A percentile compares a stretch with the other conserved stretches of the same genome.
Conservation (phyloP, 1,140 invertebrate genomes). For the Phymastichus coffea region DNA sequence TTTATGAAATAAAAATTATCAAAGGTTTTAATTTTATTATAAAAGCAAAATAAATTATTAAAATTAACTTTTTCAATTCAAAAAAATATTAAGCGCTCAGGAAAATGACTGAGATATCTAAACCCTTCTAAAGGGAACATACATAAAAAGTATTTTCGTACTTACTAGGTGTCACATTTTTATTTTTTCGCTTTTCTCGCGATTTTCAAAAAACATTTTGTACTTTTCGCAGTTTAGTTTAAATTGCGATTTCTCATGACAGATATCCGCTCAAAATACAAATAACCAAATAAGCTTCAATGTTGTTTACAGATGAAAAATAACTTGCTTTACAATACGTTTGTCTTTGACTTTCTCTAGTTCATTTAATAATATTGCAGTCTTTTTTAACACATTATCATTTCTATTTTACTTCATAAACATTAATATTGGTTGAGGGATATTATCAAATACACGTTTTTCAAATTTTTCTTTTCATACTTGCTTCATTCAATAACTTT, state of each 20-base stretch:
- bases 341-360: slow-evolving; percentile 18
- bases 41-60: slow-evolving; percentile 15
- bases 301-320: slow-evolving; percentile 20
- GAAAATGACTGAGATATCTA: slow-evolving; percentile 24
- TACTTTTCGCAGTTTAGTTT: slow-evolving; percentile 38
- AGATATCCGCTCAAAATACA: background rate
- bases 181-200: slow-evolving; percentile 27
- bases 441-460: slow-evolving; percentile 21
- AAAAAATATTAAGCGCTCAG: slow-evolving; percentile 25
- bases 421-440: background rate
- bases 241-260: slow-evolving; percentile 9
- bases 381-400: slow-evolving; percentile 23
- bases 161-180: slow-evolving; percentile 9
- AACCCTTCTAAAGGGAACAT: slow-evolving; percentile 31
- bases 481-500: slow-evolving; percentile 1
- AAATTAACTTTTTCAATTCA: background rate
- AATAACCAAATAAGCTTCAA: slow-evolving; percentile 5
- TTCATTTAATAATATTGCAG: slow-evolving; percentile 25
- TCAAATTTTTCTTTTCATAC: slow-evolving; percentile 10
- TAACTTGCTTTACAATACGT: slow-evolving; percentile 16
- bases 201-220: slow-evolving; percentile 36
- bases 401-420: slow-evolving; percentile 14
- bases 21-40: too few relatives aligned
- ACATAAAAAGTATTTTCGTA: slow-evolving; percentile 28
- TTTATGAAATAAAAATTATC: background rate